A percentile compares a stretch with the other conserved stretches of the same genome.
These are phyloP conservation scores for Brenthis daphne DNA, from an alignment of 2,888 invertebrate species.

Conservation along the genomic window DNA sequence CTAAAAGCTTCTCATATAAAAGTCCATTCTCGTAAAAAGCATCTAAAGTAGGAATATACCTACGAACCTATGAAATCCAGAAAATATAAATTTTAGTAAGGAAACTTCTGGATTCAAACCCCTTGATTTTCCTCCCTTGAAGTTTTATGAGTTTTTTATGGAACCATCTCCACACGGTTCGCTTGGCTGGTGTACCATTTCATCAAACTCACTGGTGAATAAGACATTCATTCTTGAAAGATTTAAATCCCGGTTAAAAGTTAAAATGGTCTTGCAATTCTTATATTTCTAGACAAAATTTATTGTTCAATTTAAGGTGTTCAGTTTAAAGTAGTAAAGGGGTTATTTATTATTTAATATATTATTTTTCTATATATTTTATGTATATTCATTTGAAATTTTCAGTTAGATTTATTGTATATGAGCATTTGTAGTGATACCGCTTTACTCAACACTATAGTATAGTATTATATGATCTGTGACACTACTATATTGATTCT, in stretches of 20 bases:
- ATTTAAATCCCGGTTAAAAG: slow-evolving; percentile 30
- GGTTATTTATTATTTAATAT: background rate
- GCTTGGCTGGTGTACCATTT: slow-evolving; percentile 40
- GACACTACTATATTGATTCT: too few relatives aligned
- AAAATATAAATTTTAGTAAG: slow-evolving; percentile 34
- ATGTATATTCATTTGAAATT: too few relatives aligned
- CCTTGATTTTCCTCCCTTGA: slow-evolving; percentile 38
- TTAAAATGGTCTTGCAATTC: slow-evolving; percentile 20
- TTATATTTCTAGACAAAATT: slow-evolving; percentile 19
- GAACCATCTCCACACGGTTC: slow-evolving; percentile 41
- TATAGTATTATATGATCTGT: too few relatives aligned
- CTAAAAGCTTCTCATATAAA: background rate
- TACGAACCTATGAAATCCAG: slow-evolving; percentile 22
- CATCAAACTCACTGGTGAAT: slow-evolving; percentile 42
- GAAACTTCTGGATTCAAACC: slow-evolving; percentile 38
- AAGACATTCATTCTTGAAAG: slow-evolving; percentile 36
- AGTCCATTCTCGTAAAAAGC: slow-evolving; percentile 11
- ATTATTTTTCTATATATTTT: background rate
- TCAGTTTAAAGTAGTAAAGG: background rate
- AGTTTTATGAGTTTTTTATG: slow-evolving; percentile 45
- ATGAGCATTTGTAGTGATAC: too few relatives aligned
- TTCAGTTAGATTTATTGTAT: too few relatives aligned
- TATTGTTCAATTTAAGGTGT: slow-evolving; percentile 12
- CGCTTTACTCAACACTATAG: too few relatives aligned
- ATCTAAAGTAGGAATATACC: slow-evolving; percentile 8